Evolutionary conservation across 2,113 vertebrate genomes (phyloP).

Genomic region (Gymnogyps californianus): DNA sequence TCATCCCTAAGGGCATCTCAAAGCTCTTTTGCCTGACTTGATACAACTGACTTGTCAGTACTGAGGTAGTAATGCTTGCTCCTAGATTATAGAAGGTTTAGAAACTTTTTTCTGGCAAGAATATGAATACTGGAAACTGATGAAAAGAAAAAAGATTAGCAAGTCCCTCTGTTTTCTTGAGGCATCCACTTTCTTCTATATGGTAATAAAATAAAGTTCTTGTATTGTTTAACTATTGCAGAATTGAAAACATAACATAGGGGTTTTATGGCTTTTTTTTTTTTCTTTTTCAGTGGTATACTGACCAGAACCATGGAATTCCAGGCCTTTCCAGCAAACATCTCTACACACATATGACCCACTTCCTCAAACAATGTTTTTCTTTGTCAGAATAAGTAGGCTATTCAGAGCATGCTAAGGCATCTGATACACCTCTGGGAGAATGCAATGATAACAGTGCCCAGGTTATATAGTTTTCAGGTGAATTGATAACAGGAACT

Average conservation of each 20-base stretch:
- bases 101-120: neutral
- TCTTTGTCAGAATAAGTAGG: constrained; percentile 54
- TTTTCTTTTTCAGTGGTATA: constrained; percentile 89
- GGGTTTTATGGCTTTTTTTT: neutral
- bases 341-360: constrained; percentile 89
- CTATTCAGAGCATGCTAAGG: neutral
- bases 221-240: neutral
- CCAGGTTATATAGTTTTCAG: constrained; percentile 3
- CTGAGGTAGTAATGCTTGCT: neutral
- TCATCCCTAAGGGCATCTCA: neutral
- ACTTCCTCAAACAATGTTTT: constrained; percentile 93
- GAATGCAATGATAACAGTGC: neutral
- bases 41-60: neutral
- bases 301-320: constrained; percentile 89
- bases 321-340: constrained; percentile 84
- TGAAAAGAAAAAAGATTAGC: neutral
- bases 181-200: neutral
- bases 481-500: neutral
- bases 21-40: neutral
- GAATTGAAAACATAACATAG: neutral
- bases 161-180: neutral
- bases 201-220: neutral
- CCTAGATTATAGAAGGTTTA: neutral
- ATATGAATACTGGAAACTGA: neutral
- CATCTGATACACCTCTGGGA: neutral